Base-by-base conservation (phyloP, 2,113 vertebrate species). In the Erythrocercus mccallii region DNA sequence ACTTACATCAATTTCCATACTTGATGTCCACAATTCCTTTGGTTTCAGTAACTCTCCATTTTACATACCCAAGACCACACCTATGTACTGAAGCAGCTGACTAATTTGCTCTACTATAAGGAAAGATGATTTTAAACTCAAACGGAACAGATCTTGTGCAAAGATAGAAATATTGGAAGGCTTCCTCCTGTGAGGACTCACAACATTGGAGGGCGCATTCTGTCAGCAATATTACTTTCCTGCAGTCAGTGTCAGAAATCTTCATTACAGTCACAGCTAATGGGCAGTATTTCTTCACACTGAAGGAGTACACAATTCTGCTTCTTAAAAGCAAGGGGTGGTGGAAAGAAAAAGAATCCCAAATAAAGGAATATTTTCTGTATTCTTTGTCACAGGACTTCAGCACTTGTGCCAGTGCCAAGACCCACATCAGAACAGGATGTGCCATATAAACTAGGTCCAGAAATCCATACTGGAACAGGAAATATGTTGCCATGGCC, bases 381-480 rank as follows among this genome's bases (percentile, higher is more conserved):
- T 38, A 23, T 54, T 58, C 25, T 61, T 87, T 84, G 38, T 38
- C 42, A 73, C 42, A 68, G 50, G 81, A 40, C 33, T 71, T 62
- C 10, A 90, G 35, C 25, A 57, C 11, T 20, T 3, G 4, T 11
- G 9, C 40, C 53, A 56, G 30, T 72, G 61, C 15, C 38, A 70
- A 77, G 22, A 40, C 31, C 10, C 38, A 20, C 25, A 45, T 35
- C 33, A 88, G 44, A 70, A 45, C 7, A 61, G 54, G 28, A 61
- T 2, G 0, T 3, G 4, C 11, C 15, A 24, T 23, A 45, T 9
- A 50, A 8, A 4, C 12, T 15, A 45, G 44, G 17, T 48, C 18
- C 64, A 73, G 50, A 81, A 70, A 61, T 20, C 64, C 3, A 9
- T 31, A 8, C 5, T 31, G 28, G 35, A 84, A 74, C 25, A 73